These are phyloP conservation scores for Sula dactylatra DNA, from an alignment of 2,113 vertebrate species.

Conservation along the genomic window DNA sequence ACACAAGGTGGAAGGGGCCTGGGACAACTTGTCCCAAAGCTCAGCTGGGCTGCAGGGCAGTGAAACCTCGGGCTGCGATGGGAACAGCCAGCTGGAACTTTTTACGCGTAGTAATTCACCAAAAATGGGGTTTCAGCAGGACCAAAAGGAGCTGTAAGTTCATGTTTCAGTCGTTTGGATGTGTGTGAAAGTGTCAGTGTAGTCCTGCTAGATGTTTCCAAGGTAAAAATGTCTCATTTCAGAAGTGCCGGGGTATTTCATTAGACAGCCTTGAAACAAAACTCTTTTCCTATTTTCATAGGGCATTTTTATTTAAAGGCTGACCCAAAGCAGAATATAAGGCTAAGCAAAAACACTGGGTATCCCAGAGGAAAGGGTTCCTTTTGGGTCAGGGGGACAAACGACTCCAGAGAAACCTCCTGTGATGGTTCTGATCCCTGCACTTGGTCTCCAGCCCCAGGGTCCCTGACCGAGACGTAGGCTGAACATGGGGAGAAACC, in stretches of 20 bases:
- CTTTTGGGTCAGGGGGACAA: background rate
- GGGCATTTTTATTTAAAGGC: background rate
- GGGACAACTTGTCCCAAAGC: background rate
- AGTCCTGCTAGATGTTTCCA: conserved; percentile 15
- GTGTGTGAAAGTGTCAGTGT: background rate
- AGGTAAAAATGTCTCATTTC: conserved; percentile 20
- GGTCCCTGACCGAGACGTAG: background rate
- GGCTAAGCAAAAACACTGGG: background rate
- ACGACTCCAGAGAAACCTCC: background rate
- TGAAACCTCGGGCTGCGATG: background rate
- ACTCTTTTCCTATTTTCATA: background rate
- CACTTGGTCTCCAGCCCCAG: background rate
- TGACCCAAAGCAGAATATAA: background rate
- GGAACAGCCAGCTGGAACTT: conserved; percentile 13
- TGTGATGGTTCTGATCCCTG: background rate
- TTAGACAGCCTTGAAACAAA: conserved; percentile 42
- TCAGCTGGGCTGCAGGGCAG: background rate
- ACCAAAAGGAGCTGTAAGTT: conserved; percentile 27
- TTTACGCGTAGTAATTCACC: background rate
- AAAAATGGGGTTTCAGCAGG: background rate
- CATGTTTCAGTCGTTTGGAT: conserved; percentile 13
- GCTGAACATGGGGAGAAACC: background rate
- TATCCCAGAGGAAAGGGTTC: background rate
- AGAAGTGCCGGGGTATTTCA: conserved; percentile 22
- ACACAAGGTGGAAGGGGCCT: background rate